Conservation (phyloP, 2,888 invertebrate genomes). For the Chalcosyrphus nemorum region DNA sequence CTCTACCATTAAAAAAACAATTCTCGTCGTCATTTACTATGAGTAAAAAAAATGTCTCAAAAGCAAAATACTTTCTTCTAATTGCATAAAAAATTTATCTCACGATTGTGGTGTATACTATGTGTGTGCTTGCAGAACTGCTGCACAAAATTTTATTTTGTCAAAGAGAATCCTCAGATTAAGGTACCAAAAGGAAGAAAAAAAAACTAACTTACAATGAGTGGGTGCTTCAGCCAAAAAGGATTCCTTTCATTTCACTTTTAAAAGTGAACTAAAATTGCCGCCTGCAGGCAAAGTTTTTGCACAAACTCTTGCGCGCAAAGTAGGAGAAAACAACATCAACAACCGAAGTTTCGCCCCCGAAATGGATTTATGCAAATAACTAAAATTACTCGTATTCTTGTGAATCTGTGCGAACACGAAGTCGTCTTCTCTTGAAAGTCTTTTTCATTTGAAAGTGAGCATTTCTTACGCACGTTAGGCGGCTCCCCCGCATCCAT, state of each 20-base stretch:
- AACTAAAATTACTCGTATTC: conserved; percentile 51
- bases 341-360: conserved; percentile 9
- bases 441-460: conserved; percentile 2
- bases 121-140: background rate
- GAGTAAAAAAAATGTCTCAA: too few relatives aligned
- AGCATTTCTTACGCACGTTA: conserved; percentile 23
- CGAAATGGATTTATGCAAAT: conserved; percentile 67
- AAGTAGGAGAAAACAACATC: conserved; percentile 1
- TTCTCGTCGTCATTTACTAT: too few relatives aligned
- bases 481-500: background rate
- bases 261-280: conserved; percentile 42
- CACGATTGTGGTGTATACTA: conserved; percentile 58
- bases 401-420: conserved; percentile 8
- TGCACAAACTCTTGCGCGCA: background rate
- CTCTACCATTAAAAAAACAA: background rate
- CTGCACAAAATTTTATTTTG: conserved; percentile 40
- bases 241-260: conserved; percentile 51
- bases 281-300: conserved; percentile 48
- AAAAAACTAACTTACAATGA: conserved; percentile 10
- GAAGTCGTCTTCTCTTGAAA: too few relatives aligned
- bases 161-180: conserved; percentile 41
- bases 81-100: conserved; percentile 72
- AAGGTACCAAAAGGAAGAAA: background rate
- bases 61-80: conserved; percentile 28
- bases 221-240: conserved; percentile 26